Evolutionary conservation across 2,888 invertebrate genomes (phyloP), one percentile per base, ranked within the genome.

Genomic region (Petrolisthes cinctipes): DNA sequence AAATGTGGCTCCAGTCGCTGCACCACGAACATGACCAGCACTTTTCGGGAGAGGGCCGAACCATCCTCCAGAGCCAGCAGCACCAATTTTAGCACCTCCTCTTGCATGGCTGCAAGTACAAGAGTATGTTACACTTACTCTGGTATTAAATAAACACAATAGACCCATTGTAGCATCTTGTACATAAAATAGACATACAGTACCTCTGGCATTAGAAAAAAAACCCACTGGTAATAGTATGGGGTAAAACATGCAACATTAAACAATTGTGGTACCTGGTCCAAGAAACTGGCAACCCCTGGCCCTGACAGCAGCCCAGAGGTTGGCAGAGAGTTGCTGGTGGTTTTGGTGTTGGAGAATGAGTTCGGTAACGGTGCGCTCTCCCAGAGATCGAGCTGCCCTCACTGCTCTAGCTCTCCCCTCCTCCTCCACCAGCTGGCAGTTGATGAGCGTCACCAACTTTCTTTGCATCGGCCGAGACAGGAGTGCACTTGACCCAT

Each of bases 21-120:
- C 90, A 99, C 99, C 79, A 99, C 98, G 94, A 98, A 99, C 97
- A 99, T 97, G 91, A 99, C 99, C 92, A 99, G 94, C 82, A 98
- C 97, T 94, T 98, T 98, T 91, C 97, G 95, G 0, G 98, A 98
- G 90, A 99, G 94, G 4, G 98, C 97, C 0, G 97, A 97, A 11
- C 98, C 98, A 93, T 99, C 98, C 93, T 98, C 98, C 82, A 99
- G 93, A 0, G 99, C 98, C 90, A 99, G 93, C 73, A 99, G 94
- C 78, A 99, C 98, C 91, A 99, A 94, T 92, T 97, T 97, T 66
- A 99, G 94, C 84, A 99, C 99, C 93, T 99, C 99, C 93, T 99
- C 99, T 94, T 99, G 99, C 99, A 99, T 99, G 53, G 98, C 99
- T 94, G 92, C n/a, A n/a, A n/a, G n/a, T n/a, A n/a, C n/a, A n/a